A percentile compares a stretch with the other conserved stretches of the same genome.
These are phyloP conservation scores for Hirtodrosophila trivittata DNA, from an alignment of 2,888 invertebrate species.

Conservation along the genomic window DNA sequence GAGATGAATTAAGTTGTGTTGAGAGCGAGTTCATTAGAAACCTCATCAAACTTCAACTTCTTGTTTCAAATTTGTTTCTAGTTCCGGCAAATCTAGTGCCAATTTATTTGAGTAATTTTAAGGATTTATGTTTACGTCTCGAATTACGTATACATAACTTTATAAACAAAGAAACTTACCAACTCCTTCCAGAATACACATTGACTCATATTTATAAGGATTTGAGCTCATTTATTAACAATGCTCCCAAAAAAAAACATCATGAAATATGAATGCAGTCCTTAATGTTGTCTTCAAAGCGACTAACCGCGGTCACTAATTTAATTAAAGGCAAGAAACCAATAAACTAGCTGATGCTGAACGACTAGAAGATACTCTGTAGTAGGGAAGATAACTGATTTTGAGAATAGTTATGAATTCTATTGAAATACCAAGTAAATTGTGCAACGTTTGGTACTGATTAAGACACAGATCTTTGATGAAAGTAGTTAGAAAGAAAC, in stretches of 20 bases:
- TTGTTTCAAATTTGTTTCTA: too few relatives aligned
- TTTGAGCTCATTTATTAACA: constrained; percentile 8
- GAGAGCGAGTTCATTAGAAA: constrained; percentile 4
- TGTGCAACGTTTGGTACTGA: too few relatives aligned
- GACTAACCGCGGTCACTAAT: constrained; percentile 17
- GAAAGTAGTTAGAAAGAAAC: too few relatives aligned
- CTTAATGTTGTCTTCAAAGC: constrained; percentile 1
- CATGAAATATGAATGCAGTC: constrained; percentile 3
- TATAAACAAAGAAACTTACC: too few relatives aligned
- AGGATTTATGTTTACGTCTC: not conserved
- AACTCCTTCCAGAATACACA: too few relatives aligned
- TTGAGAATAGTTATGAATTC: too few relatives aligned
- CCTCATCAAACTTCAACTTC: too few relatives aligned
- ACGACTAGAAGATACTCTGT: not conserved
- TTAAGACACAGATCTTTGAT: too few relatives aligned
- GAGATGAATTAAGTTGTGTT: too few relatives aligned
- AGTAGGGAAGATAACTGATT: too few relatives aligned
- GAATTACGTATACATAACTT: too few relatives aligned
- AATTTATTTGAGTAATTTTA: not conserved
- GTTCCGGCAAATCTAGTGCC: not conserved
- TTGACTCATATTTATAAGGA: not conserved
- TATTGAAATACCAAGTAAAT: too few relatives aligned
- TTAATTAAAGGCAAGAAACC: constrained; percentile 7
- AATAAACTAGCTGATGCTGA: not conserved
- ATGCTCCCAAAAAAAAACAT: not conserved